A percentile compares a stretch with the other conserved stretches of the same genome.
These are phyloP conservation scores for Xenotilapia caudafasciata DNA, from an alignment of 2,113 vertebrate species.

Conservation along the genomic window DNA sequence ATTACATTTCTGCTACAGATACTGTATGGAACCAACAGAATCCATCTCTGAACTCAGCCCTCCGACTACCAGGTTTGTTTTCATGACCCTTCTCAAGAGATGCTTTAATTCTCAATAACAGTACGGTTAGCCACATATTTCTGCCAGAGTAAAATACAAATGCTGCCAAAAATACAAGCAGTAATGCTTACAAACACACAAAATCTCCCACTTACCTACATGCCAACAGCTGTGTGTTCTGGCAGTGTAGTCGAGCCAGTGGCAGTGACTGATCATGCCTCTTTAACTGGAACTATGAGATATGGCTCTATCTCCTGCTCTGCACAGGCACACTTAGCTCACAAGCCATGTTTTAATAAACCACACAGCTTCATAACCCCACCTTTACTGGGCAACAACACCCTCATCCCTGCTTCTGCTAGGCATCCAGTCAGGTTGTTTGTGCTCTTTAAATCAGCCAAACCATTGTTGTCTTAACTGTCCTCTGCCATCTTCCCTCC, in stretches of 20 bases:
- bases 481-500: neutral
- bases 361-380: neutral
- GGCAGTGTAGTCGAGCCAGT: slow-evolving; percentile 14
- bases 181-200: neutral
- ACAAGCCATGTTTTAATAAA: slow-evolving; percentile 24
- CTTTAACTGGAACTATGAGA: slow-evolving; percentile 35
- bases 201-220: slow-evolving; percentile 5
- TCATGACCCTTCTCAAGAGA: slow-evolving; percentile 22
- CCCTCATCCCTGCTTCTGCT: neutral
- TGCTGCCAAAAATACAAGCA: slow-evolving; percentile 5
- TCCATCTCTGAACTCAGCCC: neutral
- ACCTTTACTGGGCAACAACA: neutral
- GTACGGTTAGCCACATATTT: neutral
- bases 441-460: slow-evolving; percentile 1
- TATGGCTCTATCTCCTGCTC: slow-evolving; percentile 28
- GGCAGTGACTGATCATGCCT: slow-evolving; percentile 43
- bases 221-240: slow-evolving; percentile 44
- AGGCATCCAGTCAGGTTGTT: neutral
- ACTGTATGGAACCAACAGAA: slow-evolving; percentile 24
- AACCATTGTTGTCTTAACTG: slow-evolving; percentile 8
- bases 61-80: neutral
- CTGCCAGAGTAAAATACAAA: slow-evolving; percentile 7
- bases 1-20: slow-evolving; percentile 38
- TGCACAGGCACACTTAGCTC: slow-evolving; percentile 1
- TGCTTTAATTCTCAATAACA: slow-evolving; percentile 24